Conservation (phyloP, 2,797 vertebrate genomes). For the Anisognathus igniventris region DNA sequence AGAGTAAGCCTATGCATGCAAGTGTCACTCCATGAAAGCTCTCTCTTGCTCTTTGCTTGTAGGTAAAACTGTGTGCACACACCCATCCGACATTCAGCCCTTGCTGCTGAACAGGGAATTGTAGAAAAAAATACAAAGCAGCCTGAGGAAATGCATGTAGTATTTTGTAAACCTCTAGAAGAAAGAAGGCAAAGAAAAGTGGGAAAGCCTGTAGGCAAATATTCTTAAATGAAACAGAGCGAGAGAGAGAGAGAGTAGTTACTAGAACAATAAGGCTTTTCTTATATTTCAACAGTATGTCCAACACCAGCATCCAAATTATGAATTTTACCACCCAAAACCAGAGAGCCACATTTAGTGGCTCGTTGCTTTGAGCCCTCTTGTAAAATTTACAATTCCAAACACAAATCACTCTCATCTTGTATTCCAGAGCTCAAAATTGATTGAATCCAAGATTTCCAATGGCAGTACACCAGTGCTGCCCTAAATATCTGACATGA, state of each 20-base stretch:
- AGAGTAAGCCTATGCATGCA: neutral
- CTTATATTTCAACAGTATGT: neutral
- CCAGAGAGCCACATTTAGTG: neutral
- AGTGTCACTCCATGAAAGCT: neutral
- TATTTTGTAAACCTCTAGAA: neutral
- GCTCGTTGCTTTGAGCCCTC: neutral
- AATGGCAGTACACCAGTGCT: neutral
- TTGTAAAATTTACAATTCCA: neutral
- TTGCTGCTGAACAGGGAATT: neutral
- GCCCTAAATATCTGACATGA: neutral
- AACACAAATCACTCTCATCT: neutral
- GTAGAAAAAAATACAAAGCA: neutral
- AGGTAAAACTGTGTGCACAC: neutral
- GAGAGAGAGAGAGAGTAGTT: neutral
- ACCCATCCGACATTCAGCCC: neutral
- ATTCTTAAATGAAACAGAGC: neutral
- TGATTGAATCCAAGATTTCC: neutral
- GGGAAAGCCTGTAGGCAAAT: neutral
- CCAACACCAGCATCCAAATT: neutral
- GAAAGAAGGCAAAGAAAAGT: neutral
- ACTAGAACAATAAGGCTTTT: neutral
- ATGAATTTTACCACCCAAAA: neutral
- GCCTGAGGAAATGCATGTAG: accelerated
- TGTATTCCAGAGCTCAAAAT: neutral
- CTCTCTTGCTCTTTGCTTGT: neutral